Base-by-base conservation (phyloP, 2,113 vertebrate species). In the Rutilus rutilus region DNA sequence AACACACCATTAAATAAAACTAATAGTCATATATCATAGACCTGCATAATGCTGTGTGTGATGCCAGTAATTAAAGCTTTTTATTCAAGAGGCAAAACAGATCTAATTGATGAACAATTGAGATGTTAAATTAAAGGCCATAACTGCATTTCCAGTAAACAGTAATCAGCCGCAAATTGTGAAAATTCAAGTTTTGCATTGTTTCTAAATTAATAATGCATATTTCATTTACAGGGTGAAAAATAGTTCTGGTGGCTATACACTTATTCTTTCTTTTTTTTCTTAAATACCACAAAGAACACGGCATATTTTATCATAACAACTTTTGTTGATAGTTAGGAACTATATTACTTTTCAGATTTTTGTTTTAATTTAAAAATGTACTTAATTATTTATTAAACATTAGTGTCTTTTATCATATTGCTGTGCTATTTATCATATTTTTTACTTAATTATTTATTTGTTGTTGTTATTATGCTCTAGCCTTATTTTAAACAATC, bases 11-110 rank as follows among this genome's bases (percentile, higher is more conserved):
- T 93, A 92, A 89, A 85, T 86, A 39, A 62, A 78, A 0, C 79
- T 86, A 92, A 92, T 93, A 90, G 89, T 82, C 52, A 87, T 91
- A 89, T 90, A 93, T 93, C 71, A 23, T 33, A 84, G 15, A 36
- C 25, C 79, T 30, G 19, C 62, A 85, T 12, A 9, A 78, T 78
- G 45, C 21, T 60, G 14, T 6, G 11, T 23, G 27, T 17, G 42
- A n/a, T 59, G 23, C 54, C 33, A 59, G 54, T 6, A 52, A 65
- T 67, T 42, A 52, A 82, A 11, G 79, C 17, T 67, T 67, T 57
- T 76, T 79, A 69, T 57, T 73, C 39, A 71, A 62, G 52, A 64
- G 47, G 23, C 36, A 25, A 30, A 27, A 79, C 57, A 3, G 9
- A 62, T 60, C n/a, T 60, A 36, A 80, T 33, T 86, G 77, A 33